Base-by-base conservation (phyloP, 2,888 invertebrate genomes). In the Scrobipalpa atriplicella region DNA sequence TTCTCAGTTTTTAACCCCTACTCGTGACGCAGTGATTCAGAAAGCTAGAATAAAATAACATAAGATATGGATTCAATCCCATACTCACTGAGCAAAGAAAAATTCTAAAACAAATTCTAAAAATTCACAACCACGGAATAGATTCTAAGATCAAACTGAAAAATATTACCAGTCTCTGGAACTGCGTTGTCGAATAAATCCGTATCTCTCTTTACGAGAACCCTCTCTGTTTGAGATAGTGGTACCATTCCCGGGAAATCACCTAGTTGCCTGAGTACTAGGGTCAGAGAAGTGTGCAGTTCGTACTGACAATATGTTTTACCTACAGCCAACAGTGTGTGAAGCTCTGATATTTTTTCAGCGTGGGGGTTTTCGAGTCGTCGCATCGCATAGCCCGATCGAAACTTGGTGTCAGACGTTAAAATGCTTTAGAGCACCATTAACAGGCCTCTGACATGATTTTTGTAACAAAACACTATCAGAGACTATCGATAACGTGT, bases 221-320 rank as follows among this genome's bases (percentile, higher is more conserved):
- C n/a, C 47, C 47, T 38, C 58, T 58, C 58, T 58, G n/a, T 58
- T 38, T 58, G 58, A 58, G 58, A 29, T 58, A 58, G 36, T 29
- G 58, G 58, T 16, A 16, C 58, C 16, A 58, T 58, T 58, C n/a
- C 18, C n/a, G 36, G 38, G 58, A 41, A 62, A 62, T 43, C 62
- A 62, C 60, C 54, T 56, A 56, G 54, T 56, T 56, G 54, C 21
- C 29, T 56, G 13, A 9, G 54, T 56, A 56, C 54, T 47, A 47
- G 54, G 21, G 10, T 13, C 54, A 56, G 29, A 56, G 21, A 56
- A 56, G 21, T 29, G 21, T 56, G 54, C 54, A 56, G 54, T 29
- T 56, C 54, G 54, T 21, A 21, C 21, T 21, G 54, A 21, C 54
- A 56, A 56, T 56, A 56, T 56, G 54, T 56, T n/a, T n/a, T 56